Evolutionary conservation across 2,888 invertebrate species (phyloP).

Genomic region (Vesta saturnalis): DNA sequence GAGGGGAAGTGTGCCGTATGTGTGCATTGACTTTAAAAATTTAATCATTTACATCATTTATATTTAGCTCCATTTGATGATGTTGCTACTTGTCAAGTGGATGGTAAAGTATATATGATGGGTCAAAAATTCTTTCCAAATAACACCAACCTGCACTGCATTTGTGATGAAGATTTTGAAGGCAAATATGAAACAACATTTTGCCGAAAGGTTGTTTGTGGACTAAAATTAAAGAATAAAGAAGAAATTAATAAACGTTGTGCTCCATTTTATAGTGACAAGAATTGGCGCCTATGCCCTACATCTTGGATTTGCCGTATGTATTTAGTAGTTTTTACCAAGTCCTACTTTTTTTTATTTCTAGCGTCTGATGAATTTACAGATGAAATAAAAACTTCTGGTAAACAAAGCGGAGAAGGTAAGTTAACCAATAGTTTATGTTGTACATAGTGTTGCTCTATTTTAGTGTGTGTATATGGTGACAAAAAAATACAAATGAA

Average conservation of each 20-base stretch:
- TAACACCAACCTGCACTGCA: background rate
- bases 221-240: conserved; percentile 7
- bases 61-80: conserved; percentile 9
- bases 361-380: background rate
- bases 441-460: background rate
- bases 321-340: background rate
- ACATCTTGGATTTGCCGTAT: conserved; percentile 11
- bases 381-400: background rate
- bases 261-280: conserved; percentile 9
- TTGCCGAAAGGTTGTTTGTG: conserved; percentile 11
- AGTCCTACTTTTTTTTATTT: background rate
- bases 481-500: background rate
- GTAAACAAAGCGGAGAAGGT: background rate
- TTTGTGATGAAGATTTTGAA: conserved; percentile 2
- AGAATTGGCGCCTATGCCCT: background rate
- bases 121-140: conserved; percentile 12
- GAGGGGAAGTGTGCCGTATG: conserved; percentile 7
- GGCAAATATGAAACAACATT: background rate
- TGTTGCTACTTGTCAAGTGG: conserved; percentile 6
- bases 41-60: background rate
- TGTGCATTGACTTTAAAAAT: background rate
- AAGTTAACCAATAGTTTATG: background rate
- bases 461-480: conserved; percentile 3
- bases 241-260: background rate
- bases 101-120: conserved; percentile 2